phyloP scores from a whole-genome alignment of 2,888 invertebrate species.

The Ornithoptera alexandrae region DNA sequence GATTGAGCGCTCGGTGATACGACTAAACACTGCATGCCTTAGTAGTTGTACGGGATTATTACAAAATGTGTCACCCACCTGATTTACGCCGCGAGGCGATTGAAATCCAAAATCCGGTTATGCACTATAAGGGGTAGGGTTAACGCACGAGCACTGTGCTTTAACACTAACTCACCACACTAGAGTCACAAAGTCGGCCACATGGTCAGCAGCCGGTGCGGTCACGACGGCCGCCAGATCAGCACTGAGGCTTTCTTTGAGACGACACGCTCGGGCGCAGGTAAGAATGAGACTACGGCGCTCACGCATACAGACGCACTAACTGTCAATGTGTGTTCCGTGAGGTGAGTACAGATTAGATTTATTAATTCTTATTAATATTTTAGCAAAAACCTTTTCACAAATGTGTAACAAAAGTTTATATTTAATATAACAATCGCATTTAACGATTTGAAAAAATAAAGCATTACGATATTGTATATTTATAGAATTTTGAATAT shows the following conservation, averaged over 20 bases:
- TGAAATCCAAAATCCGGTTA: constrained; percentile 71
- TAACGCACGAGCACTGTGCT: constrained; percentile 75
- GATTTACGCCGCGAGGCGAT: constrained; percentile 67
- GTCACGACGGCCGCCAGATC: constrained; percentile 73
- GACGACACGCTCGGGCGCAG: constrained; percentile 63
- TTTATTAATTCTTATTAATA: constrained; percentile 33
- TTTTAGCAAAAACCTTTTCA: constrained; percentile 6
- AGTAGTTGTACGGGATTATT: constrained; percentile 30
- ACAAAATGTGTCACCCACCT: constrained; percentile 56
- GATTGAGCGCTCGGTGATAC: constrained; percentile 48
- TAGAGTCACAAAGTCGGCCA: constrained; percentile 67
- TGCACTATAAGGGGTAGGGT: constrained; percentile 76
- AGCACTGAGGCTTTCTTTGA: constrained; percentile 72
- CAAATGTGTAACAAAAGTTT: neutral
- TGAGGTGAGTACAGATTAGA: constrained; percentile 38
- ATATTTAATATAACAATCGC: neutral
- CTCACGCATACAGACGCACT: constrained; percentile 44
- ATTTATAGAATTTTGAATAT: no score
- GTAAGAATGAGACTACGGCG: constrained; percentile 65
- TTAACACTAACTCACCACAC: constrained; percentile 73
- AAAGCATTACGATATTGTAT: no score
- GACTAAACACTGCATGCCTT: constrained; percentile 38
- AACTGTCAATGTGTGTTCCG: constrained; percentile 42
- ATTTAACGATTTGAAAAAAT: no score
- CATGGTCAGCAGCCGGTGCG: constrained; percentile 73